A percentile compares a stretch with the other conserved stretches of the same genome.
phyloP scores from a whole-genome alignment of 2,113 vertebrate species.

The Oreochromis niloticus region DNA sequence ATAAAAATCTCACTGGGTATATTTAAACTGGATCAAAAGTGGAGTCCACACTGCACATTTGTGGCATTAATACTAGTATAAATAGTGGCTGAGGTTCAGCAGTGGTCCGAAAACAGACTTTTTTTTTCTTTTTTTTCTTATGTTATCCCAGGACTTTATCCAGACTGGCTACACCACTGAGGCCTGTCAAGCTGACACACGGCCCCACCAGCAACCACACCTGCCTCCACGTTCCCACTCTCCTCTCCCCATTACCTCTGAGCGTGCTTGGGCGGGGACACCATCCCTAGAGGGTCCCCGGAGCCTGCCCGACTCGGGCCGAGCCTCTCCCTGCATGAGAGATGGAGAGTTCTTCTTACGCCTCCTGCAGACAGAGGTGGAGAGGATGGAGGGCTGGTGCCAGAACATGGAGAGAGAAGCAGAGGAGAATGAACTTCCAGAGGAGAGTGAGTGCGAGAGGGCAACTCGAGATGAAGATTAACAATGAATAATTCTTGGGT shows the following conservation, averaged over 20 bases:
- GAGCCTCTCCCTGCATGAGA: slow-evolving; percentile 89
- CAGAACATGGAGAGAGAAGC: slow-evolving; percentile 96
- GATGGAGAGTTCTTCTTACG: slow-evolving; percentile 96
- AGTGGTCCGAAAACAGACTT: neutral
- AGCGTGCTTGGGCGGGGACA: slow-evolving; percentile 78
- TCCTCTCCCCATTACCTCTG: slow-evolving; percentile 67
- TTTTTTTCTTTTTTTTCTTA: neutral
- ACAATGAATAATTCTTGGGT: neutral
- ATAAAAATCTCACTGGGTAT: neutral
- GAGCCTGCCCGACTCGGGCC: slow-evolving; percentile 91
- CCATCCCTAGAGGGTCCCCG: slow-evolving; percentile 82
- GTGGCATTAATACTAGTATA: neutral
- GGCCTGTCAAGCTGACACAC: slow-evolving; percentile 58
- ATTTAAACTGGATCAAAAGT: neutral
- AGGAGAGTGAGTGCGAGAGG: slow-evolving; percentile 83
- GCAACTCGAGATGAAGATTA: neutral
- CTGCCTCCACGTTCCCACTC: slow-evolving; percentile 68
- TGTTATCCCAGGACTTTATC: slow-evolving; percentile 71
- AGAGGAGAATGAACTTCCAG: slow-evolving; percentile 90
- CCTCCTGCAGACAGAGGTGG: slow-evolving; percentile 91
- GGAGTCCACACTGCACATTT: neutral
- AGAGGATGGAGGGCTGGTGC: slow-evolving; percentile 98
- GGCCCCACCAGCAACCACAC: slow-evolving; percentile 69
- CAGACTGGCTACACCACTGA: slow-evolving; percentile 85
- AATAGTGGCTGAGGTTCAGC: neutral